Percentiles rank a stretch among this genome's conserved stretches.
phyloP scores from a whole-genome alignment of 2,113 vertebrate species.

The Cryptomyrus ogoouensis region DNA sequence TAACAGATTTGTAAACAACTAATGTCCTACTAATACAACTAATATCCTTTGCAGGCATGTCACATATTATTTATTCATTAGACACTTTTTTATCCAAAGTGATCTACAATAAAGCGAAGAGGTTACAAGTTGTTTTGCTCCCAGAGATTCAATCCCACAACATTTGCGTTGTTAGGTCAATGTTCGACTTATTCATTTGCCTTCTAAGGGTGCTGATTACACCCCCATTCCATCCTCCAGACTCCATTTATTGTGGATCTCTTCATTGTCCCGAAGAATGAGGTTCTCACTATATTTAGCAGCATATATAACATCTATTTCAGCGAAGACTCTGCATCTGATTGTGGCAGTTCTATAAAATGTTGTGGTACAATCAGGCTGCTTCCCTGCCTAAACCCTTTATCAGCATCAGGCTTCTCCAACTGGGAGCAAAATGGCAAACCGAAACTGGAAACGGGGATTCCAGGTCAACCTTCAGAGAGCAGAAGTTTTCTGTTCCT shows the following conservation, averaged over 20 bases:
- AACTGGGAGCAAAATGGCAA: slow-evolving; percentile 18
- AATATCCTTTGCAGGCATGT: not conserved
- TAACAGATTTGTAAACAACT: not conserved
- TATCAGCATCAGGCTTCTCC: not conserved
- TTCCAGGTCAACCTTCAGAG: slow-evolving; percentile 56
- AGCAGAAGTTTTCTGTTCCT: not conserved
- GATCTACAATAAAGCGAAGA: not conserved
- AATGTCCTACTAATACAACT: not conserved
- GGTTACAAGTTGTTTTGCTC: not conserved
- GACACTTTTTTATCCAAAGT: not conserved
- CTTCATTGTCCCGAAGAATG: not conserved
- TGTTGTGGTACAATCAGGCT: not conserved
- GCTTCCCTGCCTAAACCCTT: not conserved
- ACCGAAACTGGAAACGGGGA: slow-evolving; percentile 20
- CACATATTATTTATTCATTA: not conserved
- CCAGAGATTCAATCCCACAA: not conserved
- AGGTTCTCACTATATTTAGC: not conserved
- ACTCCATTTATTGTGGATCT: not conserved
- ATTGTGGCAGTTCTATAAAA: not conserved
- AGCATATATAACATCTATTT: not conserved
- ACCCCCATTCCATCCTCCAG: not conserved
- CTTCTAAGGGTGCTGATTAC: not conserved
- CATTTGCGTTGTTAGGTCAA: not conserved
- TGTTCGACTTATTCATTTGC: not conserved
- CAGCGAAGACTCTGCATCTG: not conserved